Evolutionary conservation across 1,140 invertebrate species (phyloP).

Genomic region (Bombus ignitus): DNA sequence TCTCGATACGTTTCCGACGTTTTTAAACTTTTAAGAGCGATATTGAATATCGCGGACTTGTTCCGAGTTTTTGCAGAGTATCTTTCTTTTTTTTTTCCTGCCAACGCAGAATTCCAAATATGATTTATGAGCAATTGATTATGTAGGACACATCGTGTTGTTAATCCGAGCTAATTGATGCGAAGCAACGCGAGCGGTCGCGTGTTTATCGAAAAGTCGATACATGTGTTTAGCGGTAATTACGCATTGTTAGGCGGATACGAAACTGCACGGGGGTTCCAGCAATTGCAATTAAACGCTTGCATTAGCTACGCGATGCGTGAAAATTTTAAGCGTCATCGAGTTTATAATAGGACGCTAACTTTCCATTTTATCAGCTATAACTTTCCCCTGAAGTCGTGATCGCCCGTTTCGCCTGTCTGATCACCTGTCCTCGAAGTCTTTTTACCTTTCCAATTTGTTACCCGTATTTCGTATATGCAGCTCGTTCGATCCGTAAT

Average conservation of each 20-base stretch:
- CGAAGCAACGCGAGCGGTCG: slow-evolving; percentile 14
- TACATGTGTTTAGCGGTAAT: slow-evolving; percentile 61
- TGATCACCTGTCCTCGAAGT: neutral
- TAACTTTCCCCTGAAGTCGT: neutral
- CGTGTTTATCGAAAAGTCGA: slow-evolving; percentile 65
- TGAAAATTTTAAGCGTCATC: slow-evolving; percentile 50
- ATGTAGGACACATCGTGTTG: slow-evolving; percentile 53
- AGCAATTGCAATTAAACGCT: slow-evolving; percentile 46
- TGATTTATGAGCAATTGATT: slow-evolving; percentile 53
- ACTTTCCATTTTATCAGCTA: slow-evolving; percentile 35
- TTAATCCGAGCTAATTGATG: slow-evolving; percentile 61
- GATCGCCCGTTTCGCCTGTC: neutral
- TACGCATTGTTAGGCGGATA: slow-evolving; percentile 56
- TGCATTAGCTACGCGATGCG: slow-evolving; percentile 31
- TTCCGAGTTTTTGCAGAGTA: neutral
- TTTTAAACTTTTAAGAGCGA: too few species aligned
- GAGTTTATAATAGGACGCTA: slow-evolving; percentile 18
- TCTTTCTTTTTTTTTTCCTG: neutral
- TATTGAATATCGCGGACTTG: too few species aligned
- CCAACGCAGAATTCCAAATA: neutral
- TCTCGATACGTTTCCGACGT: neutral
- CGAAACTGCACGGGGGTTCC: slow-evolving; percentile 39
- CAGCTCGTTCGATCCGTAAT: neutral
- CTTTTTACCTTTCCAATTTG: neutral
- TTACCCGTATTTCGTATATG: neutral